Evolutionary conservation across 2,888 invertebrate species (phyloP).

Genomic region (Odontothrips loti): DNA sequence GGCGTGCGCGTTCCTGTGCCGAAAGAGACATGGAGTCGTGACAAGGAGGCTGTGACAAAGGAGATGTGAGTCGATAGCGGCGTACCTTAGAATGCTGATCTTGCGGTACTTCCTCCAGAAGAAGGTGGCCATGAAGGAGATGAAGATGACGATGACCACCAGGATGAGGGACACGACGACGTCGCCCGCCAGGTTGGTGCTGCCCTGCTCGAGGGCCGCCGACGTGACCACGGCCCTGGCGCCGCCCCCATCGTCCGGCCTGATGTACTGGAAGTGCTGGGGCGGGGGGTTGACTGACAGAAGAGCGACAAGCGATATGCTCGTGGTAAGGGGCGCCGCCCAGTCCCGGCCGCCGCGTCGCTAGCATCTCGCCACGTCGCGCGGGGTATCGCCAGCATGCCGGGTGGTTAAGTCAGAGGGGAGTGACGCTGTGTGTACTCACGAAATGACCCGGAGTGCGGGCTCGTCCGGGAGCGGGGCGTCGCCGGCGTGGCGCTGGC

Average conservation of each 20-base stretch:
- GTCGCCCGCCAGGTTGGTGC: background rate
- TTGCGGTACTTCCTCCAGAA: constrained; percentile 13
- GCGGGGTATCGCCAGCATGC: no score
- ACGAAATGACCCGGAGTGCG: background rate
- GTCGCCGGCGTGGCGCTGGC: no score
- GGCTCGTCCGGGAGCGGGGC: no score
- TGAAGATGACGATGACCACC: background rate
- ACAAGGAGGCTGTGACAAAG: no score
- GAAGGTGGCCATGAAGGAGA: background rate
- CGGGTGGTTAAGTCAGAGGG: no score
- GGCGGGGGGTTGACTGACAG: background rate
- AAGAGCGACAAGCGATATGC: no score
- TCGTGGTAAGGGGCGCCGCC: no score
- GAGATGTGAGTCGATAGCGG: no score
- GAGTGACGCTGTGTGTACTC: background rate
- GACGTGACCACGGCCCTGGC: background rate
- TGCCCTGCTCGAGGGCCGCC: background rate
- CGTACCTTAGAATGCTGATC: background rate
- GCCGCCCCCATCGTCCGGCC: background rate
- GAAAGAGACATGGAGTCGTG: no score
- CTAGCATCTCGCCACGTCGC: no score
- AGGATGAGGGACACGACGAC: background rate
- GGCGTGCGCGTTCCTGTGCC: background rate
- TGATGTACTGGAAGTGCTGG: background rate
- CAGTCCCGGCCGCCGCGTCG: no score